Evolutionary conservation across 2,888 invertebrate species (phyloP), one percentile per base, ranked within the genome.

Genomic region (Cataglyphis cursor): DNA sequence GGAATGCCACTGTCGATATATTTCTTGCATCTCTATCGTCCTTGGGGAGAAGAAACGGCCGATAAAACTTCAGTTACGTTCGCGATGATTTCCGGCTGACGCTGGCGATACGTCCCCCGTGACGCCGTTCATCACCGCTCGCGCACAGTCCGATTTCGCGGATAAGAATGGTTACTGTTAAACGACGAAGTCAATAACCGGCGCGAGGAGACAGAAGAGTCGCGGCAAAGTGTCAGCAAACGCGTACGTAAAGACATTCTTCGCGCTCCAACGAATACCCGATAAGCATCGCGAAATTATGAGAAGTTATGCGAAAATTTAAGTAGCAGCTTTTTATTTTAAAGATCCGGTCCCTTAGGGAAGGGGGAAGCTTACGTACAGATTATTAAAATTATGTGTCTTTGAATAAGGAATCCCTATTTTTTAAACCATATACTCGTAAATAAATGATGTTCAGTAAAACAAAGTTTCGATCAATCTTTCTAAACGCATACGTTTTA

Each of bases 171-270:
- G 64, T 73, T 75, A 81, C 83, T 73, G 64, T 66, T 66, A 72
- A 68, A 62, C 24, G 59, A 41, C 72, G 44, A 83, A 83, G 81
- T 84, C 84, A 88, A 88, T 84, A 82, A 87, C 89, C 89, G 88
- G 41, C 76, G 54, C 65, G 24, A 44, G 4, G 48, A 38, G 73
- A n/a, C 38, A 8, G 8, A 51, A 51, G 76, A 21, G 78, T 21
- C 8, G 68, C 59, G 8, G 48, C 54, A 66, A 70, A 66, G 48
- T 38, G 54, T 75, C 68, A 62, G 59, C 68, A 57, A 83, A 76
- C 78, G 76, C 68, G 73, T 59, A 24, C 10, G 35, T 68, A 70
- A 85, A 80, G 48, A 51, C 31, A 48, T 51, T 48, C n/a, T 51
- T 48, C 31, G 76, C 24, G 48, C 57, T 66, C 59, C 24, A 28